Base-by-base conservation (phyloP, 2,797 vertebrate genomes). In the Enteromius anoplus region DNA sequence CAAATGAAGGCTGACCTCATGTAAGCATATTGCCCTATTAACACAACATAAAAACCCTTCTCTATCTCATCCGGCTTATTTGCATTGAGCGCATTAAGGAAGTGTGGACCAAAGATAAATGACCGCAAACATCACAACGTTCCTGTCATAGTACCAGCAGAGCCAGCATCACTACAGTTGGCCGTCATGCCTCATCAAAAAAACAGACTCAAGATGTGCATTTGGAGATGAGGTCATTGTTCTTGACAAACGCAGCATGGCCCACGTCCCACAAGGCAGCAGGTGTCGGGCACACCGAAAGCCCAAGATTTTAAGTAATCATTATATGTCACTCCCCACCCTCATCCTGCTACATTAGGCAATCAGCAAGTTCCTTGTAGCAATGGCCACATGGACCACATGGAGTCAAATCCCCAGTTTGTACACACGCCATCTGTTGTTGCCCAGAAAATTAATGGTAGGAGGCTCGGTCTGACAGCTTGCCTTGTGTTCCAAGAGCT, bases 351-450 rank as follows among this genome's bases (percentile, higher is more conserved):
- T 51, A 75, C 47, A 70, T 75, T 68, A 78, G 53, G 78, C 87
- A 78, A 32, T 58, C 34, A 91, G 91, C 89, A 89, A 78, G 81
- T 84, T 85, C 81, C 80, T 87, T 89, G 84, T 88, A 89, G 86
- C 75, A 79, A 87, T 85, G 84, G 79, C n/a, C n/a, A n/a, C n/a
- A n/a, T n/a, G n/a, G n/a, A n/a, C 69, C 75, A 85, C 80, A 86
- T 89, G 84, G 86, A 89, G 80, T 85, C 72, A 29, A 68, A 45
- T 68, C 62, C 80, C 23, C 17, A 72, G 86, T 40, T 68, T 75
- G 45, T 68, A 68, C 85, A 89, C 68, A 73, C 42, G 37, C 91
- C 93, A 93, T 94, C 92, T 93, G 92, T 85, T 91, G 84, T 37
- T 78, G 68, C 34, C 85, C 78, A 87, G 78, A 86, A 86, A 88